These are phyloP conservation scores for Eulemur albifrons DNA, from an alignment of 2,797 vertebrate species.

Conservation along the genomic window DNA sequence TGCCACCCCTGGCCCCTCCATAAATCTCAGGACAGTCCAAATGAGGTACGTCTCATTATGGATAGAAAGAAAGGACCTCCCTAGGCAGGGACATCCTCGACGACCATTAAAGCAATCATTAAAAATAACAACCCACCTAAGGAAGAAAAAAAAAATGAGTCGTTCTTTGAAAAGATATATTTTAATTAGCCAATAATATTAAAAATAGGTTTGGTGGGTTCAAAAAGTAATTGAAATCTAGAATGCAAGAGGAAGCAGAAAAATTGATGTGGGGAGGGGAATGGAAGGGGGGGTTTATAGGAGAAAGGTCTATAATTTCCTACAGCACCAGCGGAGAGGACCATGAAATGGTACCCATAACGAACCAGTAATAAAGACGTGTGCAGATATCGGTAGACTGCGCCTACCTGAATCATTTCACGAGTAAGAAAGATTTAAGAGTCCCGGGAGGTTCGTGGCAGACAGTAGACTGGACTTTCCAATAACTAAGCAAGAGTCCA, in stretches of 20 bases:
- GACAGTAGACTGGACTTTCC: conserved; percentile 55
- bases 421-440: conserved; percentile 68
- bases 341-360: conserved; percentile 73
- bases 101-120: conserved; percentile 81
- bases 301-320: conserved; percentile 61
- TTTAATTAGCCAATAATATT: conserved; percentile 75
- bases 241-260: conserved; percentile 70
- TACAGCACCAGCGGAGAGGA: conserved; percentile 66
- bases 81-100: conserved; percentile 67
- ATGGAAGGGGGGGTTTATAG: conserved; percentile 53
- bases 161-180: conserved; percentile 52
- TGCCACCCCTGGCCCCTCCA: conserved; percentile 66
- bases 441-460: conserved; percentile 34
- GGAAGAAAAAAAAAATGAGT: neutral
- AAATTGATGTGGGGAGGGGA: conserved; percentile 60
- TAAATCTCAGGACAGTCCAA: conserved; percentile 85
- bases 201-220: conserved; percentile 58
- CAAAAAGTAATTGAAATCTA: conserved; percentile 53
- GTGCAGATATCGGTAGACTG: conserved; percentile 64
- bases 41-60: conserved; percentile 85
- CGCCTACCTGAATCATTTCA: conserved; percentile 58
- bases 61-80: conserved; percentile 79
- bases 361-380: conserved; percentile 70
- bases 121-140: conserved; percentile 79
- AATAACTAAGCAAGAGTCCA: conserved; percentile 74